phyloP scores from a whole-genome alignment of 2,888 invertebrate genomes.

The Drosophila longiperda region DNA sequence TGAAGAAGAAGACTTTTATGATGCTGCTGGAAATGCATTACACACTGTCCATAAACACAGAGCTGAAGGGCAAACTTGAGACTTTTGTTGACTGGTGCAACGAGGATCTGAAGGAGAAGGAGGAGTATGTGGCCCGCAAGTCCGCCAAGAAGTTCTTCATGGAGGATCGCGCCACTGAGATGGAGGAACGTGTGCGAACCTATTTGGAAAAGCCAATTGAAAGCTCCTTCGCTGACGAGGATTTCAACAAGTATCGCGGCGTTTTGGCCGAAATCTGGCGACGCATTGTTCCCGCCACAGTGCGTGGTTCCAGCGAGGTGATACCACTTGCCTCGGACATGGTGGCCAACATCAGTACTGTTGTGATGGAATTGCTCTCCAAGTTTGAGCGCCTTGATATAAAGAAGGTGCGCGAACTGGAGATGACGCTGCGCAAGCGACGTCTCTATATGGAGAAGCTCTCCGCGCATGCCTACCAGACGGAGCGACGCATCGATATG shows the following conservation, averaged over 20 bases:
- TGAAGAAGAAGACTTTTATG: constrained; percentile 83
- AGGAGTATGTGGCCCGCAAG: constrained; percentile 80
- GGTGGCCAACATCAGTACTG: constrained; percentile 78
- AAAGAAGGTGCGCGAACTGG: constrained; percentile 58
- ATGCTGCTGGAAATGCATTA: constrained; percentile 83
- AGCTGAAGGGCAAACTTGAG: constrained; percentile 77
- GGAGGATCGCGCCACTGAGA: constrained; percentile 75
- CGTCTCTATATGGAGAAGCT: constrained; percentile 69
- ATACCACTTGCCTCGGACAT: constrained; percentile 76
- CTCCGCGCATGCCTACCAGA: constrained; percentile 78
- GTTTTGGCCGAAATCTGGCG: constrained; percentile 80
- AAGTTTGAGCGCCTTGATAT: constrained; percentile 80
- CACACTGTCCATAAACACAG: constrained; percentile 79
- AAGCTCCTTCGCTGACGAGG: constrained; percentile 67
- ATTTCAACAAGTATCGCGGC: constrained; percentile 69
- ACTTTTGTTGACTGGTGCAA: constrained; percentile 81
- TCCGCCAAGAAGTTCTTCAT: constrained; percentile 83
- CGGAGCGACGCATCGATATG: constrained; percentile 81
- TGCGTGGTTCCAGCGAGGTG: constrained; percentile 71
- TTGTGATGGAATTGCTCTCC: constrained; percentile 72
- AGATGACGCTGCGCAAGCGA: constrained; percentile 68
- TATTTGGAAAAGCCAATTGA: constrained; percentile 73
- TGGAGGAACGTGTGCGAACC: constrained; percentile 63
- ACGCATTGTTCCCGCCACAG: constrained; percentile 75
- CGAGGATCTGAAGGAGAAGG: constrained; percentile 77